Conservation (phyloP, 2,113 vertebrate species). For the Vimba vimba region DNA sequence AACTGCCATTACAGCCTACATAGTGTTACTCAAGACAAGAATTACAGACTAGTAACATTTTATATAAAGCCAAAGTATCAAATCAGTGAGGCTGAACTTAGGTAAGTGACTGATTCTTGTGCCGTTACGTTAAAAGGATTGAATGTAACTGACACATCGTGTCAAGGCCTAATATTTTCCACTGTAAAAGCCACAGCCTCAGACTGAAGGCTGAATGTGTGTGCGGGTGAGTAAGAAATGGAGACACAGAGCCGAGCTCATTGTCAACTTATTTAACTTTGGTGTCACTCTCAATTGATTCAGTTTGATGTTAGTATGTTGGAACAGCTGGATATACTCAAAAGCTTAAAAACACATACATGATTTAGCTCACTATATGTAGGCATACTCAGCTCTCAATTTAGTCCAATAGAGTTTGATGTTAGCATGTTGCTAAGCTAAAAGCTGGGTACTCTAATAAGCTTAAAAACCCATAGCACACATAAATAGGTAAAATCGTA, state of each 20-base stretch:
- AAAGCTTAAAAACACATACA: neutral
- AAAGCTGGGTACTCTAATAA: neutral
- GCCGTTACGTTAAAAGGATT: neutral
- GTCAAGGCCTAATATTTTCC: slow-evolving; percentile 12
- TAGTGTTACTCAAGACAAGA: neutral
- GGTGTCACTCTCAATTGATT: neutral
- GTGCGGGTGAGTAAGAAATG: neutral
- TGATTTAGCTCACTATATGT: neutral
- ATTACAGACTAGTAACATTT: slow-evolving; percentile 3
- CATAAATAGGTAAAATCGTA: neutral
- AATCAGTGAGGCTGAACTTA: neutral
- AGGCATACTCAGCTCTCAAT: neutral
- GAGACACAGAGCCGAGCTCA: neutral
- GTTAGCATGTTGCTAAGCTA: slow-evolving; percentile 1
- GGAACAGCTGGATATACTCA: neutral
- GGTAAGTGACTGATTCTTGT: slow-evolving; percentile 2
- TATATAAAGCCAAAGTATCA: neutral
- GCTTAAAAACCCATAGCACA: neutral
- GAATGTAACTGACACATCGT: slow-evolving; percentile 5
- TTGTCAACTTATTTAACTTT: neutral
- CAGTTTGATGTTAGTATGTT: neutral
- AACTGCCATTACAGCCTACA: neutral
- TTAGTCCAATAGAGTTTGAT: neutral
- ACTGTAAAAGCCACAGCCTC: slow-evolving; percentile 1
- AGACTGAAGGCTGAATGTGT: neutral